Evolutionary conservation across 2,888 invertebrate species (phyloP).

Genomic region (Electrophaes corylata): DNA sequence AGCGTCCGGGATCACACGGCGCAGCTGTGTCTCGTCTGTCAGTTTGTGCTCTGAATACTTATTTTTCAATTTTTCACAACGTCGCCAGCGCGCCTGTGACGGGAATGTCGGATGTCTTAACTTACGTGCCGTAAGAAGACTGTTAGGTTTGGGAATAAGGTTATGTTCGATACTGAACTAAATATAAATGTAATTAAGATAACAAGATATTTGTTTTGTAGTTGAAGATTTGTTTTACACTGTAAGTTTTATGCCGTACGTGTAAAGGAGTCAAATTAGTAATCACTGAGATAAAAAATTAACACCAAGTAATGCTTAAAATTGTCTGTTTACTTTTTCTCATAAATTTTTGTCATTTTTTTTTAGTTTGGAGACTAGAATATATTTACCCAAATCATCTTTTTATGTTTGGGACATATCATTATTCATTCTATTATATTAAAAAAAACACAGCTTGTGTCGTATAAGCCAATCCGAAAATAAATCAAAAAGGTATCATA

Average conservation of each 20-base stretch:
- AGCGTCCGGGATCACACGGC: constrained; percentile 41
- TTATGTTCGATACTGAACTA: background rate
- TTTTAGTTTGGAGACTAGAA: no score
- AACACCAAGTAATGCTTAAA: no score
- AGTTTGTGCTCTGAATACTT: constrained; percentile 62
- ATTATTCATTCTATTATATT: no score
- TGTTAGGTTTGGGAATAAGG: background rate
- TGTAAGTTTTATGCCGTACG: no score
- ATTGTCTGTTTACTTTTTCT: no score
- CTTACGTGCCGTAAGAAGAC: background rate
- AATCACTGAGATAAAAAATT: no score
- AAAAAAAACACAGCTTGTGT: background rate
- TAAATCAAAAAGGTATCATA: background rate
- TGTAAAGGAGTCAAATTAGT: no score
- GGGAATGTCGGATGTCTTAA: constrained; percentile 46
- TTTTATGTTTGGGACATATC: no score
- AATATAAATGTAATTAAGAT: background rate
- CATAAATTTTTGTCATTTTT: no score
- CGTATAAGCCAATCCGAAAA: background rate
- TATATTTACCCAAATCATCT: no score
- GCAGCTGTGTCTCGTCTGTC: constrained; percentile 46
- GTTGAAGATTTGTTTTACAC: no score
- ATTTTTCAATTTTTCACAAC: constrained; percentile 67
- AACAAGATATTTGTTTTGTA: no score
- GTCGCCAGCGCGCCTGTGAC: constrained; percentile 44